A percentile compares a stretch with the other conserved stretches of the same genome.
Conservation (phyloP, 1,140 invertebrate species). For the Eumaeus atala region DNA sequence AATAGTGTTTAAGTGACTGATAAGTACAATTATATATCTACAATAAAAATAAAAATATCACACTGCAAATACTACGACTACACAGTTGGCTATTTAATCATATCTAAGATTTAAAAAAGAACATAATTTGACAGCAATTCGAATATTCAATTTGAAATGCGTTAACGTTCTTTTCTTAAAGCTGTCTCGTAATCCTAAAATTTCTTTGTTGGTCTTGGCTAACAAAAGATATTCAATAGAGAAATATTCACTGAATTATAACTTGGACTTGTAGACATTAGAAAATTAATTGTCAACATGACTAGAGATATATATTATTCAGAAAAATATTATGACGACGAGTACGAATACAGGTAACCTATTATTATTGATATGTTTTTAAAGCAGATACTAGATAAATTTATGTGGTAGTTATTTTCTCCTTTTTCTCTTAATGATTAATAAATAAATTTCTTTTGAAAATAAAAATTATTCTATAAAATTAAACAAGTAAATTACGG, state of each 20-base stretch:
- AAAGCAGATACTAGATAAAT: no score
- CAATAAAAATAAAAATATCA: not conserved
- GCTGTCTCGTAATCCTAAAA: slow-evolving; percentile 13
- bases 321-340: slow-evolving; percentile 92
- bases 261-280: not conserved
- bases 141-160: slow-evolving; percentile 43
- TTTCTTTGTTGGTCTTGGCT: slow-evolving; percentile 17
- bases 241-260: not conserved
- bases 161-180: slow-evolving; percentile 35
- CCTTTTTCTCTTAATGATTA: no score
- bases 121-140: slow-evolving; percentile 24
- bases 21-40: no score
- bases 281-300: slow-evolving; percentile 33
- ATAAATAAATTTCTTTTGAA: no score
- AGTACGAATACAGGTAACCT: slow-evolving; percentile 87
- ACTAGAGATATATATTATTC: slow-evolving; percentile 89
- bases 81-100: not conserved
- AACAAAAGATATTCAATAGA: not conserved
- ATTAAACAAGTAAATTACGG: no score
- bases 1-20: no score
- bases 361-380: no score
- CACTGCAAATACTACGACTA: not conserved
- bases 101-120: not conserved
- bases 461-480: no score
- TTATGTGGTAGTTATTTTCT: no score